phyloP scores from a whole-genome alignment of 2,113 vertebrate species.

The Muntiacus muntjak region DNA sequence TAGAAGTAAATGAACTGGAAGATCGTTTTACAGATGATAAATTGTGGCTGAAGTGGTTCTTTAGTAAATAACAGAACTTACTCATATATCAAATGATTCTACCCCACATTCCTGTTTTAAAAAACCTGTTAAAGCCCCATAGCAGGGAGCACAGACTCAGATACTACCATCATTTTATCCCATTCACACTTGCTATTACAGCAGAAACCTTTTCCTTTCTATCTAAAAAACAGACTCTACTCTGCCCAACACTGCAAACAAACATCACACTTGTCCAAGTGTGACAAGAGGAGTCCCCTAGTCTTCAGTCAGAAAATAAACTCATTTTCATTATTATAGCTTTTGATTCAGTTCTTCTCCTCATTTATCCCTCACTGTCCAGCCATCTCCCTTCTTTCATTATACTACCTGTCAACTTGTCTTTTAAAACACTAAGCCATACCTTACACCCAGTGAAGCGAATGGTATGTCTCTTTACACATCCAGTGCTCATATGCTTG shows the following conservation, averaged over 20 bases:
- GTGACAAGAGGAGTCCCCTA: neutral
- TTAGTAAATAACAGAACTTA: neutral
- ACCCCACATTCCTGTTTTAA: neutral
- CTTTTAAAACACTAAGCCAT: constrained; percentile 4
- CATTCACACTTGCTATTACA: neutral
- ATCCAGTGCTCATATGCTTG: neutral
- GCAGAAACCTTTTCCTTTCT: neutral
- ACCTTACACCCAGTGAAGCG: neutral
- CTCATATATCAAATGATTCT: neutral
- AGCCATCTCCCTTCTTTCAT: neutral
- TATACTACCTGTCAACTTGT: neutral
- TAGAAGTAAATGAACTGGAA: neutral
- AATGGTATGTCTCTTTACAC: neutral
- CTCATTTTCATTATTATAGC: neutral
- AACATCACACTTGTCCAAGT: neutral
- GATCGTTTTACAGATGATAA: constrained; percentile 7
- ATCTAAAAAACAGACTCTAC: neutral
- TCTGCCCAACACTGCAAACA: neutral
- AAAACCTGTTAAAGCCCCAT: neutral
- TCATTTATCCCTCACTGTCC: neutral
- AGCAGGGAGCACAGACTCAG: neutral
- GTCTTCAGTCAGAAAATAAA: neutral
- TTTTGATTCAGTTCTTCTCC: neutral
- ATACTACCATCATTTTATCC: neutral
- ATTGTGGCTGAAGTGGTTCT: neutral